These are phyloP conservation scores for Toxotes jaculatrix DNA, from an alignment of 2,113 vertebrate genomes.

Conservation along the genomic window DNA sequence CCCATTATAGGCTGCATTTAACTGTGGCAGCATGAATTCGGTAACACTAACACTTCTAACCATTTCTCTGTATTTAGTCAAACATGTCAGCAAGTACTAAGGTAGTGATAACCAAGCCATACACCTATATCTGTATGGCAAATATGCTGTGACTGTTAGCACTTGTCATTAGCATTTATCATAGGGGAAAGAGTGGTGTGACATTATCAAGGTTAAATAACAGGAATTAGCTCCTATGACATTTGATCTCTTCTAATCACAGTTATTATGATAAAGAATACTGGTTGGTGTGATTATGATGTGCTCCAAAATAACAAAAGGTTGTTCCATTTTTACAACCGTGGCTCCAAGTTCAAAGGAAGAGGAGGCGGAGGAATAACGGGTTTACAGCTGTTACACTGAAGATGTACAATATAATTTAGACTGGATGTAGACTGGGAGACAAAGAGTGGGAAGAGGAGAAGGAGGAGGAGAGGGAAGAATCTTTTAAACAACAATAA, in stretches of 20 bases:
- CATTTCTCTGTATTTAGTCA: not conserved
- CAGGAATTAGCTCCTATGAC: constrained; percentile 28
- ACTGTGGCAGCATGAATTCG: not conserved
- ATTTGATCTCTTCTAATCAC: constrained; percentile 34
- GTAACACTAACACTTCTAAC: not conserved
- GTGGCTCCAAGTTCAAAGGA: not conserved
- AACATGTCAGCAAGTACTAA: not conserved
- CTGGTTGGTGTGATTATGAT: constrained; percentile 19
- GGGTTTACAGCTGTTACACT: constrained; percentile 15
- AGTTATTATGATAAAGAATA: constrained; percentile 39
- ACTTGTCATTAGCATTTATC: constrained; percentile 12
- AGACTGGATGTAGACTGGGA: not conserved
- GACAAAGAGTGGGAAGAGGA: not conserved
- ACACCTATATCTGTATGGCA: not conserved
- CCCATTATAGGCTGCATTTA: constrained; percentile 3
- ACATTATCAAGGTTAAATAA: constrained; percentile 43
- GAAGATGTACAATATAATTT: constrained; percentile 10
- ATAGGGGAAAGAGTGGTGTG: not conserved
- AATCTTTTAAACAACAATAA: not conserved
- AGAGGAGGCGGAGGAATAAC: not conserved
- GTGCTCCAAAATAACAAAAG: constrained; percentile 4
- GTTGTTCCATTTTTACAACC: not conserved
- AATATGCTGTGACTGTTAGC: not conserved
- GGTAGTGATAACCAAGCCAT: not conserved
- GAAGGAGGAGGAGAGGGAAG: not conserved